phyloP scores from a whole-genome alignment of 2,113 vertebrate genomes.

The Equus quagga region DNA sequence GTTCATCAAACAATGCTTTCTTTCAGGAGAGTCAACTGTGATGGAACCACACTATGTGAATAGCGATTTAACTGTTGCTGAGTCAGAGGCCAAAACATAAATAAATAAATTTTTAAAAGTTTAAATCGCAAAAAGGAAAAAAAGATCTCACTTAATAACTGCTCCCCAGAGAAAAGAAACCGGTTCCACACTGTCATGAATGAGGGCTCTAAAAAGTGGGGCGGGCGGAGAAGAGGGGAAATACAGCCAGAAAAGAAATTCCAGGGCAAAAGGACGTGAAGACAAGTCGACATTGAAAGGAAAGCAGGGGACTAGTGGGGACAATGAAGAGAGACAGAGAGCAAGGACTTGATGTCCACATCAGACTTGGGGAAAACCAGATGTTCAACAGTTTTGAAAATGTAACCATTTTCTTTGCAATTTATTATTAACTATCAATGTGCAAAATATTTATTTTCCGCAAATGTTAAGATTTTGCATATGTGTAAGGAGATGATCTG shows the following conservation, averaged over 20 bases:
- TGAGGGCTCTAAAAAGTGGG: background rate
- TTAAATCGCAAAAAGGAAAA: background rate
- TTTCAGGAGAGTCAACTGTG: background rate
- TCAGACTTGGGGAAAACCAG: background rate
- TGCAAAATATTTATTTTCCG: background rate
- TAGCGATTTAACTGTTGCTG: background rate
- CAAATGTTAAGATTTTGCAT: background rate
- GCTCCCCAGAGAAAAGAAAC: background rate
- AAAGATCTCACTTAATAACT: background rate
- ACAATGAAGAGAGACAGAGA: rapidly evolving
- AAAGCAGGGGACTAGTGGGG: no score
- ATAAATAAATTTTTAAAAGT: background rate
- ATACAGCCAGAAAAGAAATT: background rate
- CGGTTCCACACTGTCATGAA: background rate
- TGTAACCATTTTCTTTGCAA: background rate
- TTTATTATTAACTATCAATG: background rate
- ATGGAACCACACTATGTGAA: background rate
- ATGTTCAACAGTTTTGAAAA: background rate
- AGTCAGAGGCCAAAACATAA: background rate
- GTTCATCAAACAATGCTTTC: background rate
- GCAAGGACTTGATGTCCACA: rapidly evolving
- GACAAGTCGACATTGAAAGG: no score
- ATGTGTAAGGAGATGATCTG: no score
- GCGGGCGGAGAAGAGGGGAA: background rate
- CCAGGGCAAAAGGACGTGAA: background rate